These are phyloP conservation scores for Cephus runcator DNA, from an alignment of 2,888 invertebrate species.

Conservation along the genomic window DNA sequence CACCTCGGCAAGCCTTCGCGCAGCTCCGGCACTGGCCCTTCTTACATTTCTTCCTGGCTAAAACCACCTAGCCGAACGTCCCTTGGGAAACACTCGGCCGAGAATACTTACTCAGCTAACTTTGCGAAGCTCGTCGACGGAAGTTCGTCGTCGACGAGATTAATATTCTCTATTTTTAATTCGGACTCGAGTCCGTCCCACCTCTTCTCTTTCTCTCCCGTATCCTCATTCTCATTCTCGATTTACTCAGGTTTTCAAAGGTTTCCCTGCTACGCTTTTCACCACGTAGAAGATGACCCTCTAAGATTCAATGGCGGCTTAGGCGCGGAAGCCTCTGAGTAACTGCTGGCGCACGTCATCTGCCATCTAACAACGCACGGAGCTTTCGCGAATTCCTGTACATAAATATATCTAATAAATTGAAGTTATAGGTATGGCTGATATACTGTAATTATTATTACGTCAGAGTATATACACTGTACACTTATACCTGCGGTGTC, in stretches of 20 bases:
- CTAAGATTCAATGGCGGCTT: background rate
- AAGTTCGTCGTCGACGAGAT: background rate
- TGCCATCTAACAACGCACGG: background rate
- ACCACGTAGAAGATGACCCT: background rate
- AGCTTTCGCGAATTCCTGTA: background rate
- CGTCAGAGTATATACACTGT: background rate
- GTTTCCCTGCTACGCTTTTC: background rate
- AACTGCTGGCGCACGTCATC: background rate
- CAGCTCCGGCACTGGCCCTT: conserved; percentile 25
- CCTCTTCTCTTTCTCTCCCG: background rate
- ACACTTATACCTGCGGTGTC: too few species aligned
- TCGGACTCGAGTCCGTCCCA: background rate
- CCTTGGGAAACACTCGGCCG: conserved; percentile 10
- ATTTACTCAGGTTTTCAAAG: background rate
- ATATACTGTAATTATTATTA: background rate
- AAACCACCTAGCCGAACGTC: conserved; percentile 23
- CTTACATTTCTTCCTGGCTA: conserved; percentile 28
- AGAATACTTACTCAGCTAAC: conserved; percentile 5
- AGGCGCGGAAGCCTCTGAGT: background rate
- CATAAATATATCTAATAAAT: background rate
- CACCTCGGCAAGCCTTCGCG: conserved; percentile 25
- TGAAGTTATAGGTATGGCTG: background rate
- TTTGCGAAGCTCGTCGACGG: background rate
- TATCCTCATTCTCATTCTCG: background rate
- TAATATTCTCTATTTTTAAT: conserved; percentile 2